Conservation (phyloP, 1,140 invertebrate species). For the Sycobia sp. region DNA sequence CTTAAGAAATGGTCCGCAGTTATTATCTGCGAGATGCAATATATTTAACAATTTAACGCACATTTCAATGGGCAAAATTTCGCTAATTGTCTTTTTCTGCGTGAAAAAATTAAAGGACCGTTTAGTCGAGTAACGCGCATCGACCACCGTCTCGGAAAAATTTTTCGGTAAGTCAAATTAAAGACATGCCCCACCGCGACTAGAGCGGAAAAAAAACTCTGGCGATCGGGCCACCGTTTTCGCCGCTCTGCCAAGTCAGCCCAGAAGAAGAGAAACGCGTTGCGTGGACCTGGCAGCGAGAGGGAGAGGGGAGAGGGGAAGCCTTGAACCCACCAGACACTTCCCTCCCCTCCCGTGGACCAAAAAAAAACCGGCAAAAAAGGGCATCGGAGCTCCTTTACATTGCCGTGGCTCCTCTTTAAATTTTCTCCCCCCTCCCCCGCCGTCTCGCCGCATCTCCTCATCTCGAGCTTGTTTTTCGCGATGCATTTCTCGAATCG, state of each 20-base stretch:
- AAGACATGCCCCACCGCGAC: background rate
- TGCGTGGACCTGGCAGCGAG: background rate
- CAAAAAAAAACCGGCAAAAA: conserved; percentile 9
- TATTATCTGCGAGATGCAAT: no score
- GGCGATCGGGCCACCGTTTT: background rate
- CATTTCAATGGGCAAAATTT: no score
- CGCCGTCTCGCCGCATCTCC: background rate
- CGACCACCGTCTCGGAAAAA: no score
- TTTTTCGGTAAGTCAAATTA: conserved; percentile 14
- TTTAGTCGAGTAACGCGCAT: no score
- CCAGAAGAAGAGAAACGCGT: background rate
- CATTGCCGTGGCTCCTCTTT: conserved; percentile 30
- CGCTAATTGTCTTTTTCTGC: no score
- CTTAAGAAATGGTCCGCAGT: no score
- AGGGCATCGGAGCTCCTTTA: conserved; percentile 20
- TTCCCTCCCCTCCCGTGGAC: background rate
- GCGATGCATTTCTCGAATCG: conserved; percentile 25
- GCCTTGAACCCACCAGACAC: conserved; percentile 20
- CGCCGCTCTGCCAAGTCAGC: no score
- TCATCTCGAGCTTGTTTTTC: background rate
- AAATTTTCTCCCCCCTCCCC: conserved; percentile 7
- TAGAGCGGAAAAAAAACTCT: background rate
- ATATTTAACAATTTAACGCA: no score
- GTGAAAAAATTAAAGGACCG: no score
- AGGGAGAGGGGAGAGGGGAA: background rate